phyloP scores from a whole-genome alignment of 2,888 invertebrate species.

The Idaea aversata region DNA sequence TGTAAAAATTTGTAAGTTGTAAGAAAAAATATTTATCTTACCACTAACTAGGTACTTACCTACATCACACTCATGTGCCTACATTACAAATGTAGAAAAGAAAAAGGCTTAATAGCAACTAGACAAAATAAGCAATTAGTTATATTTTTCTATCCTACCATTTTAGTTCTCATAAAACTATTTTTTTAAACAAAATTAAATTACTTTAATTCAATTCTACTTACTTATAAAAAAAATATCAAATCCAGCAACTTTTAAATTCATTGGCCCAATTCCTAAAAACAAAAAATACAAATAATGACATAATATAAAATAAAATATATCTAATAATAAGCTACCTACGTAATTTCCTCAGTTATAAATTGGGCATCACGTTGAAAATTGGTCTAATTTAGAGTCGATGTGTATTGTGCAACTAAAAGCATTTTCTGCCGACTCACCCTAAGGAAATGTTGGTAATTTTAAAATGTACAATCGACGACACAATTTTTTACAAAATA shows the following conservation, averaged over 20 bases:
- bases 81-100: no score
- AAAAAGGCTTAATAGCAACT: no score
- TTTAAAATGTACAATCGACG: conserved; percentile 46
- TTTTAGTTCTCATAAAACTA: no score
- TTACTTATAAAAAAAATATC: no score
- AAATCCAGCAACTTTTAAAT: neutral
- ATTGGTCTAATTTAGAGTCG: conserved; percentile 48
- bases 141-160: no score
- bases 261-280: neutral
- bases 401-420: conserved; percentile 44
- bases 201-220: no score
- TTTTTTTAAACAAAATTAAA: no score
- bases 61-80: no score
- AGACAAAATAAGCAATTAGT: no score
- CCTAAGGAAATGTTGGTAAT: conserved; percentile 46
- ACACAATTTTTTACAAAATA: conserved; percentile 9
- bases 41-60: no score
- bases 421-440: conserved; percentile 52
- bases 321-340: neutral
- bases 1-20: no score
- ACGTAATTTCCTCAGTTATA: conserved; percentile 1
- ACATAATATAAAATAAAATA: neutral
- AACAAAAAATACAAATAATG: neutral
- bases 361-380: conserved; percentile 40
- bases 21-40: no score